Base-by-base conservation (phyloP, 1,140 invertebrate species). In the Drosophila bocki region DNA sequence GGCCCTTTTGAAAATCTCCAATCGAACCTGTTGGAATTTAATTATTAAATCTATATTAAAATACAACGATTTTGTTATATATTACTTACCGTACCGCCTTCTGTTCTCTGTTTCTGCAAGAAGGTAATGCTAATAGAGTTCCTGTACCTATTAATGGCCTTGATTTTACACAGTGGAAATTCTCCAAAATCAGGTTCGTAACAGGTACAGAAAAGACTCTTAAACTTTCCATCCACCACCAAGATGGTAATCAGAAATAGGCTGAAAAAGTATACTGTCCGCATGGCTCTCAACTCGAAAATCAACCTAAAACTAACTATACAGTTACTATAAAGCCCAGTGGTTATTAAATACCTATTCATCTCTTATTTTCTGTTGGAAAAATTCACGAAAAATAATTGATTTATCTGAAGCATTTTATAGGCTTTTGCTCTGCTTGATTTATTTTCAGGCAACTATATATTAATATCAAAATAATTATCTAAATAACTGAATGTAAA, bases 81-180 rank as follows among this genome's bases (percentile, higher is more conserved):
- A 22, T 39, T 19, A 53, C 41, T 54, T 22, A 65, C 64, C 3
- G 15, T 32, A 7, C 42, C 12, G 12, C 33, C 19, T 29, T 57
- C 37, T 2, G 45, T 17, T 2, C 3, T 0, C 8, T 50, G 19
- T 19, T 15, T 39, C 7, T 59, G 26, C 3, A n/a, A 12, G 11
- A 41, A 68, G 1, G 12, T 57, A 35, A 69, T 39, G 17, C 60
- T 60, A 1, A 69, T 75, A 1, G 48, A 6, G 35, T 78, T 80
- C 4, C 32, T 56, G 6, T 39, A 56, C 2, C 75, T 39, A 64
- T 42, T 75, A 1, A 78, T 37, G 1, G 69, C 75, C 13, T 70
- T 69, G 7, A 70, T 69, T n/a, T 13, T 32, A 3, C 76, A 80
- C 1, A 41, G 7, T 4, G 11, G 3, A n/a, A 72, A 74, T 7